A percentile compares a stretch with the other conserved stretches of the same genome.
phyloP scores from a whole-genome alignment of 2,888 invertebrate species.

The Ophraella communa region DNA sequence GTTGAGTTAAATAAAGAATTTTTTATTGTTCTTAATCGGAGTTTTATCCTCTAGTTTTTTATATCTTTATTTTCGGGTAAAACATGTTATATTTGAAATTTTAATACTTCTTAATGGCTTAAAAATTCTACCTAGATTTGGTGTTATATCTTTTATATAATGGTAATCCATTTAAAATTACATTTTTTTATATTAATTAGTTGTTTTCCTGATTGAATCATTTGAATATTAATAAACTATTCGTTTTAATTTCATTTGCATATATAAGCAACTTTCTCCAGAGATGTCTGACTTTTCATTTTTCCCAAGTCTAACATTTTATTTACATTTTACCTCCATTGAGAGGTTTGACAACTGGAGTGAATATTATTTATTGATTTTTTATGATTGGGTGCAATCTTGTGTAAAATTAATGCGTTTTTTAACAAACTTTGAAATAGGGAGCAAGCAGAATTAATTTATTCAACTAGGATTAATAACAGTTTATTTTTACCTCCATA shows the following conservation, averaged over 20 bases:
- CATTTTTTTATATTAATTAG: neutral
- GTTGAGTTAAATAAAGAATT: no score
- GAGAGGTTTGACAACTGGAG: conserved; percentile 27
- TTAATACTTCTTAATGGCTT: no score
- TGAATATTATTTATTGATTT: conserved; percentile 31
- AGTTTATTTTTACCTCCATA: neutral
- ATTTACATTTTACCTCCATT: conserved; percentile 24
- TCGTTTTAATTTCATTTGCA: conserved; percentile 8
- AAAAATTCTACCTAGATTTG: no score
- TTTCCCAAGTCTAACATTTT: conserved; percentile 14
- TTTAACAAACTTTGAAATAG: conserved; percentile 21
- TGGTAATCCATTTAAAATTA: no score
- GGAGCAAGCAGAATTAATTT: conserved; percentile 12
- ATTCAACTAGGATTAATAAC: conserved; percentile 12
- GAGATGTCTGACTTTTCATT: conserved; percentile 10
- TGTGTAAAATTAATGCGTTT: conserved; percentile 30
- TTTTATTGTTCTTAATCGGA: no score
- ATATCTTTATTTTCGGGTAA: no score
- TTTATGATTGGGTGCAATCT: conserved; percentile 30
- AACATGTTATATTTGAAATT: no score
- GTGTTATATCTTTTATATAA: no score
- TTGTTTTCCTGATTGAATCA: neutral
- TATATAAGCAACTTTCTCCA: conserved; percentile 13
- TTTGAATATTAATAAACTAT: conserved; percentile 6
- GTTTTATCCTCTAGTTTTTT: no score